phyloP scores from a whole-genome alignment of 2,797 vertebrate genomes.

The Kryptopterus vitreolus region DNA sequence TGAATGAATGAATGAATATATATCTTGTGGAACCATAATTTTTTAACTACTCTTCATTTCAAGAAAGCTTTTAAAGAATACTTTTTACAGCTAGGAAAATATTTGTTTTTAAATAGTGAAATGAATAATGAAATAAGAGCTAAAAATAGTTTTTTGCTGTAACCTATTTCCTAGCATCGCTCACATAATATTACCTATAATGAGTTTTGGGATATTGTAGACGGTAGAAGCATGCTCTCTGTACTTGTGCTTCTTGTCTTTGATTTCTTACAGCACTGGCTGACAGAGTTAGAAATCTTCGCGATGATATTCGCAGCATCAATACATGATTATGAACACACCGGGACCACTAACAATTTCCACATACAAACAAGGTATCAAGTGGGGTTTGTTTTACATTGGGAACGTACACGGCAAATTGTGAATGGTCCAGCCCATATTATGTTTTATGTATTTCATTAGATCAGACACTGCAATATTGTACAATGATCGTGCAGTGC shows the following conservation, averaged over 20 bases:
- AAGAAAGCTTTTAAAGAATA: background rate
- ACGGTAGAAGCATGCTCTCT: background rate
- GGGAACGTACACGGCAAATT: background rate
- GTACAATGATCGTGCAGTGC: slow-evolving; percentile 91
- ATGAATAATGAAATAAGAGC: background rate
- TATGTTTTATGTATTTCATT: slow-evolving; percentile 41
- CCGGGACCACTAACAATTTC: slow-evolving; percentile 96
- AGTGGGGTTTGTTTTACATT: background rate
- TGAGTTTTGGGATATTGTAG: slow-evolving; percentile 6
- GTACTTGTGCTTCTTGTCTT: slow-evolving; percentile 10
- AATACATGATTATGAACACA: slow-evolving; percentile 94
- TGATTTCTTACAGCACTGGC: slow-evolving; percentile 83
- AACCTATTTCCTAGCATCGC: background rate
- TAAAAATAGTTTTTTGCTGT: background rate
- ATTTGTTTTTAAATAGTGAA: background rate
- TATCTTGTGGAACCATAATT: background rate
- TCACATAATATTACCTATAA: background rate
- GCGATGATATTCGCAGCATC: slow-evolving; percentile 93
- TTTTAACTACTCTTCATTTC: background rate
- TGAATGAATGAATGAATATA: background rate
- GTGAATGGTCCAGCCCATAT: background rate
- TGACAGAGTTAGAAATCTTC: slow-evolving; percentile 94
- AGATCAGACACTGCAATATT: slow-evolving; percentile 94
- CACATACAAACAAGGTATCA: slow-evolving; percentile 91
- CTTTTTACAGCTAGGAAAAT: background rate